Conservation (phyloP, 2,888 invertebrate genomes). For the Lepidonotus clava region DNA sequence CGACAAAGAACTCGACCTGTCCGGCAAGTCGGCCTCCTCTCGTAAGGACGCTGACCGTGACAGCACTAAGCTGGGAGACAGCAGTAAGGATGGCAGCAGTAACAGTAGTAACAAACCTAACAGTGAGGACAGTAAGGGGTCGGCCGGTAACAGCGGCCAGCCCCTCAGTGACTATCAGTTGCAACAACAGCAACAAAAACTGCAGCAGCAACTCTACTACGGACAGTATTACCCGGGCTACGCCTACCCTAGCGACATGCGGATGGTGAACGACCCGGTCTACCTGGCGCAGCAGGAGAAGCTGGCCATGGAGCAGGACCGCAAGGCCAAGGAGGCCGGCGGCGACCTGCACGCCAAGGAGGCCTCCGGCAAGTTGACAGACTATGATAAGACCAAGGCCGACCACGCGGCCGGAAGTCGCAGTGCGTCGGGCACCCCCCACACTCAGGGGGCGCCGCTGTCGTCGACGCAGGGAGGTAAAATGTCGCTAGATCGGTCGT, state of each 20-base stretch:
- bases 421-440: background rate
- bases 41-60: conserved; percentile 46
- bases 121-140: conserved; percentile 42
- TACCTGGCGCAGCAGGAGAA: conserved; percentile 70
- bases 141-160: conserved; percentile 10
- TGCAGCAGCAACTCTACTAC: conserved; percentile 55
- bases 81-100: conserved; percentile 34
- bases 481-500: background rate
- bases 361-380: background rate
- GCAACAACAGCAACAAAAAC: conserved; percentile 68
- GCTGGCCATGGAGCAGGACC: background rate
- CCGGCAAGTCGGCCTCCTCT: conserved; percentile 28
- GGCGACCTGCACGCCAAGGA: conserved; percentile 10
- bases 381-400: conserved; percentile 32
- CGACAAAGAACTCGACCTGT: conserved; percentile 11
- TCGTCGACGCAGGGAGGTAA: conserved; percentile 13
- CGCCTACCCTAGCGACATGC: conserved; percentile 80
- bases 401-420: background rate
- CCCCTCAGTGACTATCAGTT: conserved; percentile 59
- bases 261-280: conserved; percentile 81
- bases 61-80: conserved; percentile 9
- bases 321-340: conserved; percentile 15
- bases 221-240: conserved; percentile 39
- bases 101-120: background rate
- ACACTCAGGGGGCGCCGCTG: background rate